These are phyloP conservation scores for Falco columbarius DNA, from an alignment of 2,797 vertebrate genomes.

Conservation along the genomic window DNA sequence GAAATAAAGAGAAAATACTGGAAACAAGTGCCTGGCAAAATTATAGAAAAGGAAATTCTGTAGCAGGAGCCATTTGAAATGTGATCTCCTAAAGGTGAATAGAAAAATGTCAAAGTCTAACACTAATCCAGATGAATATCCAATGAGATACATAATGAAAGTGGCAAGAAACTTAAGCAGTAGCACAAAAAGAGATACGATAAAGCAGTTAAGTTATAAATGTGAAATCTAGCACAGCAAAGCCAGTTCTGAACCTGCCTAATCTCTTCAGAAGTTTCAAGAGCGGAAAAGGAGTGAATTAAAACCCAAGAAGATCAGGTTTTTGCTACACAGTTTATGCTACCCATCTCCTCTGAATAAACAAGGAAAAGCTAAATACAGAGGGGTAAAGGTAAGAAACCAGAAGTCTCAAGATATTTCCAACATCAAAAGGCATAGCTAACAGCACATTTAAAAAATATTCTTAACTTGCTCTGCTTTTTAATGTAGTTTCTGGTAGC, in stretches of 20 bases:
- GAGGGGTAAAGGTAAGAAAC: neutral
- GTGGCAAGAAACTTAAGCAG: neutral
- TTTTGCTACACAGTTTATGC: neutral
- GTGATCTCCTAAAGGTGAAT: conserved; percentile 33
- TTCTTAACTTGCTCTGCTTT: neutral
- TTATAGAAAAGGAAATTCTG: neutral
- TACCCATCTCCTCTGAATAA: neutral
- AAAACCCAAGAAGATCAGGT: neutral
- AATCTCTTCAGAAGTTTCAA: conserved; percentile 6
- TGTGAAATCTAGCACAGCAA: conserved; percentile 7
- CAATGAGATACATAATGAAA: conserved; percentile 13
- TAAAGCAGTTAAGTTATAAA: neutral
- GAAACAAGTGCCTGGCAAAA: conserved; percentile 54
- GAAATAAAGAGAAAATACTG: neutral
- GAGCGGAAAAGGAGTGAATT: conserved; percentile 7
- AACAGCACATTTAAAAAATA: neutral
- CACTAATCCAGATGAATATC: conserved; percentile 19
- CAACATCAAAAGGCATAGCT: neutral
- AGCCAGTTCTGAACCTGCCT: conserved; percentile 1
- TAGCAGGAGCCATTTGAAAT: conserved; percentile 42
- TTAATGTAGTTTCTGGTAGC: neutral
- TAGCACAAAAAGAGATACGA: neutral
- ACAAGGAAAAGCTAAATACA: conserved; percentile 1
- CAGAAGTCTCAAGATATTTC: neutral
- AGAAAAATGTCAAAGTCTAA: conserved; percentile 44